Conservation (phyloP, 2,888 invertebrate genomes). For the Ditula angustiorana region DNA sequence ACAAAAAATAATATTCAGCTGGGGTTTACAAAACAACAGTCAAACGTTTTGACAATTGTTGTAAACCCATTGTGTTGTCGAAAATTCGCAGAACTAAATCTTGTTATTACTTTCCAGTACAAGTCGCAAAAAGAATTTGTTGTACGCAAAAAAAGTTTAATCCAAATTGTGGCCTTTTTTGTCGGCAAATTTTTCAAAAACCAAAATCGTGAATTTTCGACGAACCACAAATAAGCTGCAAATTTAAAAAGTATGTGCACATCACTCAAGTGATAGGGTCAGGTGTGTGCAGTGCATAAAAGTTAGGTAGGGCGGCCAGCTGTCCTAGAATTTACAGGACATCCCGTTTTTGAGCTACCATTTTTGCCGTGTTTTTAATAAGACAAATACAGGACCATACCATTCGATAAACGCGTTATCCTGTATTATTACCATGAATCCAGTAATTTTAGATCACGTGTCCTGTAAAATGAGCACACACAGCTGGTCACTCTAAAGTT, state of each 20-base stretch:
- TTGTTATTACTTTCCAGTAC: background rate
- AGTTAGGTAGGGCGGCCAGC: too few relatives aligned
- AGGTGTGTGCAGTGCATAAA: background rate
- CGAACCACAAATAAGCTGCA: background rate
- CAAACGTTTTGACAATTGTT: background rate
- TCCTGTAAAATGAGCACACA: too few relatives aligned
- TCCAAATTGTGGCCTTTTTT: too few relatives aligned
- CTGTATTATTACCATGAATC: too few relatives aligned
- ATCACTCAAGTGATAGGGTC: background rate
- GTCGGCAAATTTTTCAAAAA: too few relatives aligned
- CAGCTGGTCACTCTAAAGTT: background rate
- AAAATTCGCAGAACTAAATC: background rate
- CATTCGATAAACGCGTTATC: too few relatives aligned
- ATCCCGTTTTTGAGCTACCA: too few relatives aligned
- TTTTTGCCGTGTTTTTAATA: too few relatives aligned
- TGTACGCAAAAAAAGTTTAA: background rate
- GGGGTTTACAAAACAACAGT: background rate
- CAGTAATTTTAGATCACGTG: too few relatives aligned
- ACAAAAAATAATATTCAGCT: background rate
- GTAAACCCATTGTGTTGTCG: background rate
- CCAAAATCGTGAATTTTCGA: background rate
- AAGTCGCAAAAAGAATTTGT: background rate
- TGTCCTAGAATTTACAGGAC: too few relatives aligned
- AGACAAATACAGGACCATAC: too few relatives aligned
- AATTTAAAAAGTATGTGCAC: constrained; percentile 24